Evolutionary conservation across 2,113 vertebrate genomes (phyloP).

Genomic region (Prochilodus magdalenae): DNA sequence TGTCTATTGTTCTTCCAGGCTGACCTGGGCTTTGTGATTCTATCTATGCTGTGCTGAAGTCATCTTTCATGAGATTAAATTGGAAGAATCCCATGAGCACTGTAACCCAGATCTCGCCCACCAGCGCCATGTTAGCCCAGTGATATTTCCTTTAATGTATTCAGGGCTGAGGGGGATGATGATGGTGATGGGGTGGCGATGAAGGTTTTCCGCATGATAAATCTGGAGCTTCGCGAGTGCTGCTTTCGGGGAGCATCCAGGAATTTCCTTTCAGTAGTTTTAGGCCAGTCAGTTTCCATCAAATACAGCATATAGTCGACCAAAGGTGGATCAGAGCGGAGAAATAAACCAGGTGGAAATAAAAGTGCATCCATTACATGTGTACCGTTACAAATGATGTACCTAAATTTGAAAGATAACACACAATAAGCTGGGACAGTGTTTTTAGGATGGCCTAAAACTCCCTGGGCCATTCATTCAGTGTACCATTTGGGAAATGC

Average conservation of each 20-base stretch:
- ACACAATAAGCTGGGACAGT: background rate
- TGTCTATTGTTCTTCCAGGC: constrained; percentile 16
- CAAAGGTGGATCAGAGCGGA: constrained; percentile 5
- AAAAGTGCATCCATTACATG: constrained; percentile 5
- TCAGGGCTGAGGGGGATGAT: constrained; percentile 52
- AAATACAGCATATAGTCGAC: constrained; percentile 7
- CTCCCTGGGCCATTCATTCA: background rate
- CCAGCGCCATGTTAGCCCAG: constrained; percentile 67
- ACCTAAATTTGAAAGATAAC: background rate
- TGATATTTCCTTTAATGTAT: constrained; percentile 74
- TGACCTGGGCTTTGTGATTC: constrained; percentile 71
- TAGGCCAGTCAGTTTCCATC: constrained; percentile 22
- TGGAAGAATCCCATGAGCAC: constrained; percentile 69
- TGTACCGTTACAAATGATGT: constrained; percentile 21
- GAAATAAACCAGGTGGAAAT: constrained; percentile 6
- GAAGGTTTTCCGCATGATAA: constrained; percentile 61
- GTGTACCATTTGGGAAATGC: background rate
- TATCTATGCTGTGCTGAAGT: constrained; percentile 70
- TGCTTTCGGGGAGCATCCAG: background rate
- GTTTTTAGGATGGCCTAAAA: constrained; percentile 5
- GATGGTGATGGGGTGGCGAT: constrained; percentile 43
- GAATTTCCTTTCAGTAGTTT: constrained; percentile 34
- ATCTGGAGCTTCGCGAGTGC: constrained; percentile 50
- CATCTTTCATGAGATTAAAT: constrained; percentile 83
- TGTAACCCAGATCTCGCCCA: constrained; percentile 71